These are phyloP conservation scores for Gasteruption jaculator DNA, from an alignment of 2,888 invertebrate genomes.

Conservation along the genomic window DNA sequence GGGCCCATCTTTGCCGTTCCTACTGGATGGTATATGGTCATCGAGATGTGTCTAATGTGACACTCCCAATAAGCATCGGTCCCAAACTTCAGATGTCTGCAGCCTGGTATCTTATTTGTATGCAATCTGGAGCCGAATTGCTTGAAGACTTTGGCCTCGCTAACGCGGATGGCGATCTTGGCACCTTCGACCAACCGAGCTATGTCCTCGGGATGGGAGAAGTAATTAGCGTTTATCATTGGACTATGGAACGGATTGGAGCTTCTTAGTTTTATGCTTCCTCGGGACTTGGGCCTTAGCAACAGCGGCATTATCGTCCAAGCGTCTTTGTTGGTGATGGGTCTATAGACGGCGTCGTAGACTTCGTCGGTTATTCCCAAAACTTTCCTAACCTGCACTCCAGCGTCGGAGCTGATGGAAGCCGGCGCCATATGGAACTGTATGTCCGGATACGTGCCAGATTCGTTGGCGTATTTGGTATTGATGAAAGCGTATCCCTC, in stretches of 20 bases:
- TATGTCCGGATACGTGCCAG: constrained; percentile 79
- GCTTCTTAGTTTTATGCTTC: constrained; percentile 70
- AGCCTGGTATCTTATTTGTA: constrained; percentile 73
- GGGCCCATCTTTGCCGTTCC: constrained; percentile 90
- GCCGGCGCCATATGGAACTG: constrained; percentile 93
- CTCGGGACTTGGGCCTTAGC: constrained; percentile 73
- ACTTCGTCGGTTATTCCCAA: constrained; percentile 75
- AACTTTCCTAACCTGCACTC: constrained; percentile 70
- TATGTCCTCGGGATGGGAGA: constrained; percentile 74
- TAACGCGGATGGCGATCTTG: constrained; percentile 69
- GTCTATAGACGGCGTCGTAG: constrained; percentile 74
- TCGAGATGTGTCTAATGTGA: constrained; percentile 78
- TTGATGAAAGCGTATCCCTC: constrained; percentile 86
- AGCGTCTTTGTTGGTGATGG: constrained; percentile 73
- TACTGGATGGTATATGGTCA: constrained; percentile 87
- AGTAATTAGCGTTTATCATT: constrained; percentile 88
- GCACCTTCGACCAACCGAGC: constrained; percentile 80
- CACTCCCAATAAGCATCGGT: constrained; percentile 85
- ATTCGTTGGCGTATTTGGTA: constrained; percentile 75
- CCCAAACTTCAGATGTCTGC: constrained; percentile 67
- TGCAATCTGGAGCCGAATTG: constrained; percentile 77
- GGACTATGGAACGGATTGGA: constrained; percentile 85
- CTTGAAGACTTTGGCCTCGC: constrained; percentile 72
- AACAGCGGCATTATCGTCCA: constrained; percentile 87
- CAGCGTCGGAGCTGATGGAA: constrained; percentile 76